Conservation (phyloP, 2,113 vertebrate genomes). For the Campylomormyrus tamandua region DNA sequence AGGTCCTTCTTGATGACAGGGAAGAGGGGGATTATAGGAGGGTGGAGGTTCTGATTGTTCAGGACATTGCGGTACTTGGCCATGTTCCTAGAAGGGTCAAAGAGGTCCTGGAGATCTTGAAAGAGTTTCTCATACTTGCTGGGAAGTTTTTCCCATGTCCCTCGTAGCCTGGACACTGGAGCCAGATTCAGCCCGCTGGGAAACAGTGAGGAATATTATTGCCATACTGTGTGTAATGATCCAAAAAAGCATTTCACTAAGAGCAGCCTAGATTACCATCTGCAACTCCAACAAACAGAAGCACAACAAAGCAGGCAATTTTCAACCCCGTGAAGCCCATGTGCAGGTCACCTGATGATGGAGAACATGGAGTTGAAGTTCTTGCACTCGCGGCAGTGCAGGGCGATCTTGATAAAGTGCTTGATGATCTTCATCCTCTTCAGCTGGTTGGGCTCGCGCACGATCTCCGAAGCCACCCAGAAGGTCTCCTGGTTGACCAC, state of each 20-base stretch:
- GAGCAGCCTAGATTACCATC: neutral
- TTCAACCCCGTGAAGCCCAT: neutral
- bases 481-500: slow-evolving; percentile 98
- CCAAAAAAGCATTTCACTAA: neutral
- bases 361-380: slow-evolving; percentile 99
- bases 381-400: slow-evolving; percentile 98
- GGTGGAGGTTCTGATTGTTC: slow-evolving; percentile 92
- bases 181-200: slow-evolving; percentile 88
- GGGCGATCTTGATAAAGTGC: slow-evolving; percentile 95
- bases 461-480: slow-evolving; percentile 94
- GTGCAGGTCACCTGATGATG: slow-evolving; percentile 80
- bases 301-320: neutral
- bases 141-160: slow-evolving; percentile 96
- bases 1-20: slow-evolving; percentile 99
- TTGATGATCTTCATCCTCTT: slow-evolving; percentile 97
- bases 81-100: slow-evolving; percentile 98
- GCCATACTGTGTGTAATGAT: neutral
- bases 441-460: slow-evolving; percentile 88
- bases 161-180: slow-evolving; percentile 87
- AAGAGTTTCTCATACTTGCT: slow-evolving; percentile 98
- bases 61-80: slow-evolving; percentile 96
- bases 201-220: neutral
- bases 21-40: slow-evolving; percentile 93
- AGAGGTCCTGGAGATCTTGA: slow-evolving; percentile 94
- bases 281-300: neutral